Base-by-base conservation (phyloP, 2,113 vertebrate genomes). In the Chaenocephalus aceratus region DNA sequence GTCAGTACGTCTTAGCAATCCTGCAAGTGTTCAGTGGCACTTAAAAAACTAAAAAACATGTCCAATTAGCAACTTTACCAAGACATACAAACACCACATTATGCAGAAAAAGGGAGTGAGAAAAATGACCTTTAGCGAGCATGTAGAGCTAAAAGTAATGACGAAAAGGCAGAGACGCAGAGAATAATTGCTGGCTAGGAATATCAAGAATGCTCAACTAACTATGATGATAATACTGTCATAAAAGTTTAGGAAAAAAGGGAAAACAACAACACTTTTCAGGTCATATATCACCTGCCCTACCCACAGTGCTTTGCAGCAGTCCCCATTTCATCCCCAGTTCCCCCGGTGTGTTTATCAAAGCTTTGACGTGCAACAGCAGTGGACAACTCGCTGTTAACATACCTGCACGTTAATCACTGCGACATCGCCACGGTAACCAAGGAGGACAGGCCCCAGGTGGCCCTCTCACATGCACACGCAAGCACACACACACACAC, bases 371-470 rank as follows among this genome's bases (percentile, higher is more conserved):
- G 72, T 72, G 61, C 63, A 61, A 60, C 36, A 68, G 65, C 72
- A 41, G n/a, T 1, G 23, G 77, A 86, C 77, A 61, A 69, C 53
- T 82, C 44, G 80, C 84, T 83, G 77, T 81, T 86, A 77, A 82
- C 77, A 67, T 78, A 89, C 72, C 75, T 75, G 79, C 57, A 62
- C 79, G 84, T 91, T 91, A 91, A 93, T 91, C 92, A 93, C 82
- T 44, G 82, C 16, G 64, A 90, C 84, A 83, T 80, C 23, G 11
- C 77, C 56, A 61, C 62, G 2, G 84, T 72, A 90, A 86, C 85
- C 85, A 85, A 88, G 63, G 84, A 89, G 90, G 86, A 91, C 83
- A 62, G 82, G 80, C 88, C 91, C 89, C 92, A 90, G 69, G 88
- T 81, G 91, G 70, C 85, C 64, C 49, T 34, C 60, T 70, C 12